Base-by-base conservation (phyloP, 35 echinoderm and acorn worm genomes). In the Apostichopus californicus region DNA sequence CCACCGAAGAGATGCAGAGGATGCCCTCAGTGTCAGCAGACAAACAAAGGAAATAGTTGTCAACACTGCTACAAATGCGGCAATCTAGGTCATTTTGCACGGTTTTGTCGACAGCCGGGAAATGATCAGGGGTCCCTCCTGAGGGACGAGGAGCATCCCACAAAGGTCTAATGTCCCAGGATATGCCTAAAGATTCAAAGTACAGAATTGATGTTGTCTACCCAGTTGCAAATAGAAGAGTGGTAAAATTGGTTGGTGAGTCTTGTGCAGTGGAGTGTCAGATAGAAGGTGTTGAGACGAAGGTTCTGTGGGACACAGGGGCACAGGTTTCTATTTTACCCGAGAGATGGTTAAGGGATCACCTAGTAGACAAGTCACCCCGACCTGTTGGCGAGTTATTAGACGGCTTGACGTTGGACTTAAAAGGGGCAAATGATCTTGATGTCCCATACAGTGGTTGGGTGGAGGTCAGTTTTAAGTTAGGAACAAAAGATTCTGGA, bases 11-110 rank as follows among this genome's bases (percentile, higher is more conserved):
- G 57, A 25, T 34, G 78, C 14, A 73, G 86, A n/a, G 94, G 94
- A 25, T 95, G 94, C 54, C 25, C 0, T 5, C 1, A 13, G 1
- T 95, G 94, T 72, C 86, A 86, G 26, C 70, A 95, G 25, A 61
- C 55, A 7, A 87, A 87, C 1, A 54, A 77, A 9, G 92, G 88
- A 12, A 58, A 60, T 12, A 7, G 25, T 3, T 95, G 94, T 72
- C 14, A 54, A 56, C 94, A 95, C 70, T 95, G 94, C 25, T 95
- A 28, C 25, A 68, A 90, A 53, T 95, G 94, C 72, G 94, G 94
- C 23, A 83, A 70, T 6, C 21, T 23, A 34, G 87, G 88, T 17
- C 94, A 95, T 46, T 90, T 90, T 52, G 87, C 94, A 57, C 55
- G 94, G 11, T 54, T 25, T 9, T 95, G 91, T 55, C 61, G 57